Evolutionary conservation across 2,797 vertebrate species (phyloP).

Genomic region (Xiphorhynchus erythropygius): DNA sequence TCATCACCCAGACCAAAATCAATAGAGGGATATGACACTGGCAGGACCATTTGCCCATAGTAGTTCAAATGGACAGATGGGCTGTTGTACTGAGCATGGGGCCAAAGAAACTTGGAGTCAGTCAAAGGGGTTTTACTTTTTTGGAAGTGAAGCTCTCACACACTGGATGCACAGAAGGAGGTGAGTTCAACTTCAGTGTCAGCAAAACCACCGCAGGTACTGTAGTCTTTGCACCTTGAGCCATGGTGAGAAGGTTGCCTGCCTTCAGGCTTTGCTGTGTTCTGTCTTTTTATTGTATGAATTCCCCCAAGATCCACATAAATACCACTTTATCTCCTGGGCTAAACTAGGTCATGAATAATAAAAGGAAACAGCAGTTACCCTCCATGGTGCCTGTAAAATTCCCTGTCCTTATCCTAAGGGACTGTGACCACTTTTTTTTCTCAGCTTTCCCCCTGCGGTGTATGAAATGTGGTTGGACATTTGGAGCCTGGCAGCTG

Average conservation of each 20-base stretch:
- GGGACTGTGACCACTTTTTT: not conserved
- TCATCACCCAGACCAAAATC: constrained; percentile 59
- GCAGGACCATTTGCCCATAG: constrained; percentile 1
- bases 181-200: not conserved
- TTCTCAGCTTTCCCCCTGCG: not conserved
- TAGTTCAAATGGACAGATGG: constrained; percentile 61
- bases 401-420: not conserved
- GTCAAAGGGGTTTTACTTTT: not conserved
- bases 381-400: not conserved
- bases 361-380: not conserved
- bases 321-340: not conserved
- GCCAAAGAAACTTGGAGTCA: not conserved
- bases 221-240: not conserved
- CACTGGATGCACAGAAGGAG: not conserved
- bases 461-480: not conserved
- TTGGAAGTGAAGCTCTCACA: not conserved
- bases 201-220: not conserved
- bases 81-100: not conserved
- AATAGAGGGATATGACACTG: constrained; percentile 48
- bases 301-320: not conserved
- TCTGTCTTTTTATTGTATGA: not conserved
- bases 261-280: not conserved
- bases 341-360: constrained; percentile 6
- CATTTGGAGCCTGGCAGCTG: not conserved
- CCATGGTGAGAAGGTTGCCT: not conserved